A percentile compares a stretch with the other conserved stretches of the same genome.
Conservation (phyloP, 2,113 vertebrate species). For the Platysteira castanea region DNA sequence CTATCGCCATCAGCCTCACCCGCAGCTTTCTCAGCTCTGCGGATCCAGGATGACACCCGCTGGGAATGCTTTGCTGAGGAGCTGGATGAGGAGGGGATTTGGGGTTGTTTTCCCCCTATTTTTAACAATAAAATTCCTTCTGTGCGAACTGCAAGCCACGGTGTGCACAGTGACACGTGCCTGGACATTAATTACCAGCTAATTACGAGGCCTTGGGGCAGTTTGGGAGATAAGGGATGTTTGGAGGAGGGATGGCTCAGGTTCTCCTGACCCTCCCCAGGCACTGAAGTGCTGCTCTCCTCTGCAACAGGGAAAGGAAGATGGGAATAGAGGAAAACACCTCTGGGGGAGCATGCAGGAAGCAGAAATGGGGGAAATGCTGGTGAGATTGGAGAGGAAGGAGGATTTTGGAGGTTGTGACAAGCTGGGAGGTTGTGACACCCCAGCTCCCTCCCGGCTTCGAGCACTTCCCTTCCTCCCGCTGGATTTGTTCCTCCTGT, state of each 20-base stretch:
- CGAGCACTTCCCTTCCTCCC: neutral
- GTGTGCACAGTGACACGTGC: fast-evolving
- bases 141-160: neutral
- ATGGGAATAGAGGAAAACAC: neutral
- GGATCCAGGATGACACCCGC: neutral
- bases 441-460: neutral
- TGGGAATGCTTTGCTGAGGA: neutral
- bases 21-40: neutral
- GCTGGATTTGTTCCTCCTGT: neutral
- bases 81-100: fast-evolving
- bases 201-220: neutral
- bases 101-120: neutral
- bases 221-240: neutral
- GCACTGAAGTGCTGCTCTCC: neutral
- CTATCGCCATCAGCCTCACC: neutral
- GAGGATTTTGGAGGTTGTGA: neutral
- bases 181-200: neutral
- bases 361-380: fast-evolving
- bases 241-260: neutral
- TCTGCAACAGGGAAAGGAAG: neutral
- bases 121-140: neutral
- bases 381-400: neutral
- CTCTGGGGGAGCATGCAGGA: neutral
- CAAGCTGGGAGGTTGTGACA: neutral
- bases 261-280: neutral